Conservation (phyloP, 2,888 invertebrate species). For the Luffia ferchaultella region DNA sequence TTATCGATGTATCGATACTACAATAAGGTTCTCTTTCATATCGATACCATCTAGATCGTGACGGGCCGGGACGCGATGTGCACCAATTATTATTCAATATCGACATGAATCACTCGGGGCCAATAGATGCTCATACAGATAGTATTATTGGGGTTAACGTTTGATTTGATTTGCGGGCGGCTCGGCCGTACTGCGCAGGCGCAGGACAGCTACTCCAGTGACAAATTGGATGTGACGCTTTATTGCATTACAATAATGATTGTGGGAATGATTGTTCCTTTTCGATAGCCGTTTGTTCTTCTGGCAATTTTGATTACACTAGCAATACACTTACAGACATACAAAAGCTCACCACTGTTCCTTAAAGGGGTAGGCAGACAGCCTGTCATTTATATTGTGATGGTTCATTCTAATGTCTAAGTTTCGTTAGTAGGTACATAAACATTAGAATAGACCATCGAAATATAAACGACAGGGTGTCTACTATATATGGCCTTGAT, state of each 20-base stretch:
- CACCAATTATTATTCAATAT: constrained; percentile 65
- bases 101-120: constrained; percentile 21
- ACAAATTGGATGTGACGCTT: neutral
- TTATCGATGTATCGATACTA: constrained; percentile 14
- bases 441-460: too few species aligned
- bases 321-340: neutral
- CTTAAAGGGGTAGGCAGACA: too few species aligned
- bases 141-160: constrained; percentile 40
- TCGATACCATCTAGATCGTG: constrained; percentile 55
- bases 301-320: too few species aligned
- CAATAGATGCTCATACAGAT: constrained; percentile 24
- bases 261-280: neutral
- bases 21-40: constrained; percentile 29
- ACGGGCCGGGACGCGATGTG: constrained; percentile 36
- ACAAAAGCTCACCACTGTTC: neutral
- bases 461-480: too few species aligned
- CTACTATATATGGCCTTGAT: too few species aligned
- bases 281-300: neutral
- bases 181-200: neutral
- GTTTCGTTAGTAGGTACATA: too few species aligned
- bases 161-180: constrained; percentile 34
- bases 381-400: too few species aligned
- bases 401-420: too few species aligned
- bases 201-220: neutral
- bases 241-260: neutral